Percentiles rank a stretch among this genome's conserved stretches.
Evolutionary conservation across 1,140 invertebrate genomes (phyloP).

Genomic region (Pollicipes pollicipes): DNA sequence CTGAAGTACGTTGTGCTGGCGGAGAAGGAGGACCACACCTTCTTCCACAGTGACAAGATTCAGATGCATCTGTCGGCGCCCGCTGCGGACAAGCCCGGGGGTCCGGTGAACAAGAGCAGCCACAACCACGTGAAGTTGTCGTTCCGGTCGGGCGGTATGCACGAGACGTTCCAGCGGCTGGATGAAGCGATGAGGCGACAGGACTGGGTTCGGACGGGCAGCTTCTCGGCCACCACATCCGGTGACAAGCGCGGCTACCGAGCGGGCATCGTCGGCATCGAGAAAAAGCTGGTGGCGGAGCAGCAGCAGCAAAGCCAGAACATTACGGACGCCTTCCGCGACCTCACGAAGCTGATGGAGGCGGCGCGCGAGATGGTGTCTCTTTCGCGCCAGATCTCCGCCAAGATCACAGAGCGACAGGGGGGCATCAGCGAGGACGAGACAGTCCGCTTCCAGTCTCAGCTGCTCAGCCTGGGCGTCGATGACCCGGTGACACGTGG

Average conservation of each 20-base stretch:
- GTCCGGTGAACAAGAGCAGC: conserved; percentile 49
- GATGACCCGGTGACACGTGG: conserved; percentile 76
- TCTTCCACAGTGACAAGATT: conserved; percentile 60
- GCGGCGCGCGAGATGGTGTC: conserved; percentile 95
- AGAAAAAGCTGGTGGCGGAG: conserved; percentile 73
- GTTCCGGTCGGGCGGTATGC: conserved; percentile 63
- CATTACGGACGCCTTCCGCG: conserved; percentile 85
- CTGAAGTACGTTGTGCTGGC: conserved; percentile 50
- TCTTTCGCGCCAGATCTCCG: conserved; percentile 77
- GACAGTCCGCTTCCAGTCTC: conserved; percentile 86
- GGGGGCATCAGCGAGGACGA: conserved; percentile 95
- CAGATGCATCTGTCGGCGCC: conserved; percentile 55
- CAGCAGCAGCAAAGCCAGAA: conserved; percentile 76
- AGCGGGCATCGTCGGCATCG: conserved; percentile 85
- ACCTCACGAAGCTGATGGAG: conserved; percentile 79
- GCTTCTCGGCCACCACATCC: conserved; percentile 19
- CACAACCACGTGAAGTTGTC: conserved; percentile 66
- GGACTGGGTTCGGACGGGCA: conserved; percentile 28
- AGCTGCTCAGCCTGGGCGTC: conserved; percentile 88
- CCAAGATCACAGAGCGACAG: conserved; percentile 84
- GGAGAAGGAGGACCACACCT: conserved; percentile 60
- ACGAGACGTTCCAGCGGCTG: conserved; percentile 38
- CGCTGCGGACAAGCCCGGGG: conserved; percentile 43
- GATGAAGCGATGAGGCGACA: conserved; percentile 27
- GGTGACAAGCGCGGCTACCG: conserved; percentile 15